These are phyloP conservation scores for Rissa tridactyla DNA, from an alignment of 2,113 vertebrate genomes.

Conservation along the genomic window DNA sequence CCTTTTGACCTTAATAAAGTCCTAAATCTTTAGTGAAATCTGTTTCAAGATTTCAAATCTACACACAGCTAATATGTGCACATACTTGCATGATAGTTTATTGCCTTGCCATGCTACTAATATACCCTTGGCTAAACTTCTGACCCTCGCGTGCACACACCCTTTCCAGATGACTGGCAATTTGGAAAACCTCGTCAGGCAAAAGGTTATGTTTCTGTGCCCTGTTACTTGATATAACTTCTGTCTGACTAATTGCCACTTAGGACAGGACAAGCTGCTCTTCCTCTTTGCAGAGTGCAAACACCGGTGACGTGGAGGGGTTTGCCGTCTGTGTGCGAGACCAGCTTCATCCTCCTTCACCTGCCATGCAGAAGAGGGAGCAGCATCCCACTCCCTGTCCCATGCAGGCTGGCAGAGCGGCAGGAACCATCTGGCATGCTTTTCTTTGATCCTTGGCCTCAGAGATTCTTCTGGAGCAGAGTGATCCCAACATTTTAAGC, in stretches of 20 bases:
- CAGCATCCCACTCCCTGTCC: background rate
- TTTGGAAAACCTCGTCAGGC: conserved; percentile 34
- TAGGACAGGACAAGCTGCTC: background rate
- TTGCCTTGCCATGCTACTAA: conserved; percentile 5
- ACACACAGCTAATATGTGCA: conserved; percentile 9
- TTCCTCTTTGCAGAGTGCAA: background rate
- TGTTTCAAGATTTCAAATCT: conserved; percentile 55
- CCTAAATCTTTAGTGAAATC: conserved; percentile 56
- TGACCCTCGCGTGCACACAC: background rate
- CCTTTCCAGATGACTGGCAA: conserved; percentile 42
- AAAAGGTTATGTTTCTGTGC: conserved; percentile 13
- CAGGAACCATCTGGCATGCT: background rate
- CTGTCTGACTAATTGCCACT: background rate
- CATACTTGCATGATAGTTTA: conserved; percentile 16
- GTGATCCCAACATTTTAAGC: background rate
- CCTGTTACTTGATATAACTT: background rate
- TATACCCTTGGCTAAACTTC: background rate
- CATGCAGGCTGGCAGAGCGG: background rate
- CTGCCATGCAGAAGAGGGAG: background rate
- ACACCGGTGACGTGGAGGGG: accelerated
- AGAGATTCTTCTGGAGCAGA: background rate
- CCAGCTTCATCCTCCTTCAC: background rate
- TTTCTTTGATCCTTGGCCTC: background rate
- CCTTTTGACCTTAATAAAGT: conserved; percentile 70
- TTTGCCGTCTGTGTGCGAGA: background rate